These are phyloP conservation scores for Macrobrachium nipponense DNA, from an alignment of 1,140 invertebrate genomes.

Conservation along the genomic window DNA sequence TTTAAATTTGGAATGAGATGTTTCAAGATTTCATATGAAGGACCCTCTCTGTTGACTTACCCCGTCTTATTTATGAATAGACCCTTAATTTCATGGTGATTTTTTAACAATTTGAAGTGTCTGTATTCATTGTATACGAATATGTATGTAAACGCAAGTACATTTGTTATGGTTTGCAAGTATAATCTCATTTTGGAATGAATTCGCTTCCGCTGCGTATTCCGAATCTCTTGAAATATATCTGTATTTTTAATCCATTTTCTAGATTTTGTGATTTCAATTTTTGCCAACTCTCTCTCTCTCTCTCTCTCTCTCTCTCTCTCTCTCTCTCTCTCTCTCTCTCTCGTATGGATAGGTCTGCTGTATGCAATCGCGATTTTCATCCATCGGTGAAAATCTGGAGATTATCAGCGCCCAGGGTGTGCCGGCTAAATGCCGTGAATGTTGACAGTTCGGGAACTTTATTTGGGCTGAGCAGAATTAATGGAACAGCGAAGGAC, in stretches of 20 bases:
- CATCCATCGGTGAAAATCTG: too few species aligned
- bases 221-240: neutral
- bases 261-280: neutral
- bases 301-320: conserved; percentile 7
- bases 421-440: neutral
- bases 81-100: too few species aligned
- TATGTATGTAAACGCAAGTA: too few species aligned
- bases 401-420: neutral
- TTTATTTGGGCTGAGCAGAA: neutral
- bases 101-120: too few species aligned
- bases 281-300: neutral
- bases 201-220: neutral
- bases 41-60: too few species aligned
- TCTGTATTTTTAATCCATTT: neutral
- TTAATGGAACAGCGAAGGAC: neutral
- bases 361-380: too few species aligned
- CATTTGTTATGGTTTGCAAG: too few species aligned
- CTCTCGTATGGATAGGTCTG: neutral
- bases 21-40: too few species aligned
- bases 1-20: too few species aligned
- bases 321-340: conserved; percentile 1
- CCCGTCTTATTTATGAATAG: too few species aligned
- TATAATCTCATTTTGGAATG: too few species aligned
- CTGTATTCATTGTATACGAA: too few species aligned
- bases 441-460: neutral